Conservation (phyloP, 2,888 invertebrate genomes). For the Caenorhabditis panamensis region DNA sequence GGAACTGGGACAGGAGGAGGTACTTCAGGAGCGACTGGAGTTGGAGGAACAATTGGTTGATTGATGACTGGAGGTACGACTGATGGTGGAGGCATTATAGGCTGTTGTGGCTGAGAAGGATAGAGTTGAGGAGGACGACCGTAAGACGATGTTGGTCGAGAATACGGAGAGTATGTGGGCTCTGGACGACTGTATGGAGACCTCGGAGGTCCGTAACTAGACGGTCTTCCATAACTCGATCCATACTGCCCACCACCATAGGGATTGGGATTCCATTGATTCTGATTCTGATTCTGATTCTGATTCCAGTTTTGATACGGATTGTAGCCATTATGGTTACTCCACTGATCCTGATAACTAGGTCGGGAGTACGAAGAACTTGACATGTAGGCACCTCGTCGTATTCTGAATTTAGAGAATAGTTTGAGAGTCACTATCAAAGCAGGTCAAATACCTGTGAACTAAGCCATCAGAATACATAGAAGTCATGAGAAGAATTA, state of each 20-base stretch:
- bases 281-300: constrained; percentile 31
- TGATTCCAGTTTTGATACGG: constrained; percentile 49
- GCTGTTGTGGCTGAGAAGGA: constrained; percentile 27
- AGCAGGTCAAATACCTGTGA: constrained; percentile 32
- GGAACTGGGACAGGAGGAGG: constrained; percentile 27
- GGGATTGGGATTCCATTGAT: constrained; percentile 31
- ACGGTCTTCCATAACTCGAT: constrained; percentile 42
- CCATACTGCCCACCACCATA: constrained; percentile 25
- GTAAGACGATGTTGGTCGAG: constrained; percentile 51
- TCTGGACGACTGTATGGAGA: constrained; percentile 52
- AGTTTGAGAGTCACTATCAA: not conserved
- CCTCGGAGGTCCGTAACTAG: constrained; percentile 30
- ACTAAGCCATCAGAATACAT: not conserved
- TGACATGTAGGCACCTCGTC: constrained; percentile 48
- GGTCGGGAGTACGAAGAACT: constrained; percentile 40
- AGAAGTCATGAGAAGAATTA: constrained; percentile 12
- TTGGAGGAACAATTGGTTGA: constrained; percentile 20
- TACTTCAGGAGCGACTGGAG: constrained; percentile 20
- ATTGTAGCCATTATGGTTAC: constrained; percentile 44
- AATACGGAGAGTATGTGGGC: constrained; percentile 46
- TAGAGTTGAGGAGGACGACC: constrained; percentile 51
- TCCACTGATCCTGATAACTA: constrained; percentile 34
- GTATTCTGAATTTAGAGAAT: constrained; percentile 1
- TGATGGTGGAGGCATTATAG: constrained; percentile 8
- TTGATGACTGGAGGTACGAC: not conserved